Evolutionary conservation across 2,888 invertebrate genomes (phyloP).

Genomic region (Linhomoeus sp.): DNA sequence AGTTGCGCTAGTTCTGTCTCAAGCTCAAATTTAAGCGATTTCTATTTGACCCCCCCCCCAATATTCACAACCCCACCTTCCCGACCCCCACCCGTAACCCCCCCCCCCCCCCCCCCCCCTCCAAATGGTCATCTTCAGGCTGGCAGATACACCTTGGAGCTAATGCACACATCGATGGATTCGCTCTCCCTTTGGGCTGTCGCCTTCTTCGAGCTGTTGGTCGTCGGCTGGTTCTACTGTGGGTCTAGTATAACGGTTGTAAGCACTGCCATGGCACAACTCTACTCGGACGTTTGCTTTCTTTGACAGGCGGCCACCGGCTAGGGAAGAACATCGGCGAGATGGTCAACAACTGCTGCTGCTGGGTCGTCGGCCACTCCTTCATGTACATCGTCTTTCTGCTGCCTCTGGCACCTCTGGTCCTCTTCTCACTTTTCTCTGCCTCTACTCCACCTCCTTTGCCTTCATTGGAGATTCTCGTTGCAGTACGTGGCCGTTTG

Average conservation of each 20-base stretch:
- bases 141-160: constrained; percentile 19
- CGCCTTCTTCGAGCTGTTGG: constrained; percentile 20
- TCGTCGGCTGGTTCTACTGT: constrained; percentile 26
- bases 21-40: no score
- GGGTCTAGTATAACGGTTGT: constrained; percentile 6
- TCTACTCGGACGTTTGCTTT: neutral
- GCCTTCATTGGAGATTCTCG: neutral
- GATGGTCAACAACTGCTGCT: constrained; percentile 17
- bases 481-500: constrained; percentile 17
- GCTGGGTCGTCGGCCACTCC: constrained; percentile 22
- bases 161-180: constrained; percentile 18
- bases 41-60: no score
- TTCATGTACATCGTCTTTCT: constrained; percentile 20
- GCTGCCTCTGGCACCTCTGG: constrained; percentile 21
- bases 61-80: no score
- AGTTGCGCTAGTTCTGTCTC: no score
- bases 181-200: constrained; percentile 21
- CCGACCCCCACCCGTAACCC: no score
- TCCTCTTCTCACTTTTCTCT: no score
- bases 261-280: neutral
- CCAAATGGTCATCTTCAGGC: constrained; percentile 18
- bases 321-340: constrained; percentile 21
- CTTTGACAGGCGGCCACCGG: constrained; percentile 18
- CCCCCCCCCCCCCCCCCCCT: constrained; percentile 16
- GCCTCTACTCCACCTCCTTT: no score